Percentiles rank a stretch among this genome's conserved stretches.
phyloP scores from a whole-genome alignment of 2,888 invertebrate genomes.

The Drosophila gaucha region DNA sequence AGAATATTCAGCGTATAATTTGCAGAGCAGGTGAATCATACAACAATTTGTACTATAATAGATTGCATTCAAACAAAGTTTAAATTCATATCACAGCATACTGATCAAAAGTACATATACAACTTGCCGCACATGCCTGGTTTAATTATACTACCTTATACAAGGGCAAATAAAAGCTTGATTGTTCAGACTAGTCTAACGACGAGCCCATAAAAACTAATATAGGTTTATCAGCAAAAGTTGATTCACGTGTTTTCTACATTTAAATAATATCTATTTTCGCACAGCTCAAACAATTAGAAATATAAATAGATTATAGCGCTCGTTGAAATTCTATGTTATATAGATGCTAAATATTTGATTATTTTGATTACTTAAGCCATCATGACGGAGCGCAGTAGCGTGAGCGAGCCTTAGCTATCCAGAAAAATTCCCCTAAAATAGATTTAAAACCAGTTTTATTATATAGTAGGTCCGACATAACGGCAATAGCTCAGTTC shows the following conservation, averaged over 20 bases:
- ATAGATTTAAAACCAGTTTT: slow-evolving; percentile 4
- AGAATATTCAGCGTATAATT: too few relatives aligned
- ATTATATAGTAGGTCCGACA: slow-evolving; percentile 32
- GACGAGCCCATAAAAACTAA: neutral
- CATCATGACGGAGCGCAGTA: slow-evolving; percentile 2
- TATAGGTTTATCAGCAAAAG: too few relatives aligned
- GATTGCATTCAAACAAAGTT: too few relatives aligned
- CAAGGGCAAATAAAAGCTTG: neutral
- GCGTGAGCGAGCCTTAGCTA: slow-evolving; percentile 6
- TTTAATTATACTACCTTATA: too few relatives aligned
- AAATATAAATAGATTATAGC: neutral
- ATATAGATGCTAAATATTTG: slow-evolving; percentile 2
- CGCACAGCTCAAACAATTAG: slow-evolving; percentile 14
- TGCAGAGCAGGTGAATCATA: too few relatives aligned
- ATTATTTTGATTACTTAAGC: slow-evolving; percentile 2
- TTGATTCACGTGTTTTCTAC: too few relatives aligned
- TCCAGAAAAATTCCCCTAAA: slow-evolving; percentile 14
- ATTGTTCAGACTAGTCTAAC: neutral
- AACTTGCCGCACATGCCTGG: neutral
- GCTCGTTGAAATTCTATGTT: slow-evolving; percentile 3
- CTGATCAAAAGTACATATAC: neutral
- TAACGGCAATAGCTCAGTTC: slow-evolving; percentile 21
- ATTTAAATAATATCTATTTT: slow-evolving; percentile 2
- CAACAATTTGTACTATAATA: too few relatives aligned
- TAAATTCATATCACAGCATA: neutral